A percentile compares a stretch with the other conserved stretches of the same genome.
These are phyloP conservation scores for Thecocarcelia acutangulata DNA, from an alignment of 2,888 invertebrate genomes.

Conservation along the genomic window DNA sequence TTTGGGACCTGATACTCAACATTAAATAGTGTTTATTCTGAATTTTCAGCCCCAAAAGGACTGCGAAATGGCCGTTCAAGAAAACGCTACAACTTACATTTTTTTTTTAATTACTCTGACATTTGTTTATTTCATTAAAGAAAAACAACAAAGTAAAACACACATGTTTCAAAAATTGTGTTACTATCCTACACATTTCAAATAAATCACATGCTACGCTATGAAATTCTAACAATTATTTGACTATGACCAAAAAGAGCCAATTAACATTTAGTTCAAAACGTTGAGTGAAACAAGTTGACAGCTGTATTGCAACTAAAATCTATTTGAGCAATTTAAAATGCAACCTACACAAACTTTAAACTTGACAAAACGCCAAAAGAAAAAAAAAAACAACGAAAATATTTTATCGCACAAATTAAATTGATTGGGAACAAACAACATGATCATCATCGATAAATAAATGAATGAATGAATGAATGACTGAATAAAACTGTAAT, in stretches of 20 bases:
- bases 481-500: slow-evolving; percentile 34
- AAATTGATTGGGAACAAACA: slow-evolving; percentile 31
- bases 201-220: background rate
- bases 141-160: background rate
- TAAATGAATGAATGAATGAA: slow-evolving; percentile 5
- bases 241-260: slow-evolving; percentile 10
- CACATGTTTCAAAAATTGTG: background rate
- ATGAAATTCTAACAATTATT: background rate
- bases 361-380: slow-evolving; percentile 60
- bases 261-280: slow-evolving; percentile 28
- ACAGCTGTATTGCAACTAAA: slow-evolving; percentile 20
- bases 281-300: slow-evolving; percentile 20
- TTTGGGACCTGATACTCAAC: too few species aligned
- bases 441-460: slow-evolving; percentile 7
- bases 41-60: too few species aligned
- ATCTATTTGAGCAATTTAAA: slow-evolving; percentile 10
- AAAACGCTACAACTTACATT: too few species aligned
- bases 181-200: slow-evolving; percentile 28
- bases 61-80: too few species aligned
- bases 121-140: too few species aligned
- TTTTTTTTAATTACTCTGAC: too few species aligned
- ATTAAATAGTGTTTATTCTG: too few species aligned
- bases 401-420: slow-evolving; percentile 1
- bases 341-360: slow-evolving; percentile 55
- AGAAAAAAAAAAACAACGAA: background rate